A percentile compares a stretch with the other conserved stretches of the same genome.
phyloP scores from a whole-genome alignment of 2,888 invertebrate genomes.

The Parnassius apollo region DNA sequence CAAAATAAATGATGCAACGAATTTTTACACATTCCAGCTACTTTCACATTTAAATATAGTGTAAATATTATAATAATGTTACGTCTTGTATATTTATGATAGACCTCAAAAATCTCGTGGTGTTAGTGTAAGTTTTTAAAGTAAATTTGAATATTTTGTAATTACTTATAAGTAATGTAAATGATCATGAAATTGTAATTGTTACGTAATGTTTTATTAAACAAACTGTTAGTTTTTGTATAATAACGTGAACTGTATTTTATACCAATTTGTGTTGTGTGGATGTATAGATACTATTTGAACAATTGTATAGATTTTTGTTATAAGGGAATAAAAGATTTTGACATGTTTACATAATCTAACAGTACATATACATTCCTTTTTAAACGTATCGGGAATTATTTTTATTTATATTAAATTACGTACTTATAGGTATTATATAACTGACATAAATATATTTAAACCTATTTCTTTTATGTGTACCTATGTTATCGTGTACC shows the following conservation, averaged over 20 bases:
- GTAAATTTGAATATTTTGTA: conserved; percentile 17
- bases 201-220: conserved; percentile 43
- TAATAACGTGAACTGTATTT: conserved; percentile 67
- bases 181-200: conserved; percentile 33
- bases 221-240: conserved; percentile 64
- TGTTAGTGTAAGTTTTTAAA: conserved; percentile 47
- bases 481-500: conserved; percentile 27
- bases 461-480: conserved; percentile 11
- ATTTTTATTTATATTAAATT: conserved; percentile 26
- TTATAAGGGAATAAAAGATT: conserved; percentile 3
- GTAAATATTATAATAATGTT: conserved; percentile 60
- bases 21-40: conserved; percentile 30
- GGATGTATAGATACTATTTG: conserved; percentile 41
- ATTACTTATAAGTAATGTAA: conserved; percentile 25
- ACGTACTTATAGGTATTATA: conserved; percentile 17
- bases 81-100: conserved; percentile 64
- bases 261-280: conserved; percentile 39
- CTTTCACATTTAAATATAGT: conserved; percentile 32
- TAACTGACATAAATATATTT: conserved; percentile 20
- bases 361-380: conserved; percentile 11
- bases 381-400: conserved; percentile 19
- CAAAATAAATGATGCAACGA: conserved; percentile 32
- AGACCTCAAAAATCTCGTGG: conserved; percentile 45
- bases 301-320: conserved; percentile 47
- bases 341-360: conserved; percentile 18